phyloP scores from a whole-genome alignment of 2,888 invertebrate genomes.

The Lepidonotus clava region DNA sequence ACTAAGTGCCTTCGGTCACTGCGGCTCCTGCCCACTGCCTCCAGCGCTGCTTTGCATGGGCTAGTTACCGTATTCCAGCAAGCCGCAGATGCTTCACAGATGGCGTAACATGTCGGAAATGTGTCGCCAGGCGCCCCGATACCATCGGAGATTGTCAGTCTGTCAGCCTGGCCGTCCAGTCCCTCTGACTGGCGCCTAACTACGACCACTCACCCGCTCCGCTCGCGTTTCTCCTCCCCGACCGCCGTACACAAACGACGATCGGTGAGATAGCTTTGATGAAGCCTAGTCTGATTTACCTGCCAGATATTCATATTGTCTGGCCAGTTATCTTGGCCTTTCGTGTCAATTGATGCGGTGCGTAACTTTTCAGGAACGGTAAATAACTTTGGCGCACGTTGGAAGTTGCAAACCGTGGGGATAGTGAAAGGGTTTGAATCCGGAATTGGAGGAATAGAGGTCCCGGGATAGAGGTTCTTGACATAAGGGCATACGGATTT shows the following conservation, averaged over 20 bases:
- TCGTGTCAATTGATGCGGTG: slow-evolving; percentile 26
- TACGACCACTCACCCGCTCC: too few relatives aligned
- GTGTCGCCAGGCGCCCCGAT: slow-evolving; percentile 33
- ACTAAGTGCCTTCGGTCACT: too few relatives aligned
- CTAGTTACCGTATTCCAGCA: neutral
- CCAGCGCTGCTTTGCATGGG: neutral
- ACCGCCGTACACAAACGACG: neutral
- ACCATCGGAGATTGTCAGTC: slow-evolving; percentile 33
- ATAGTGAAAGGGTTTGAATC: too few relatives aligned
- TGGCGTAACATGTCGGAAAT: slow-evolving; percentile 49
- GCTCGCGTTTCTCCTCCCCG: neutral
- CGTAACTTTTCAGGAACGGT: neutral
- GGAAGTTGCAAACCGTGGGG: too few relatives aligned
- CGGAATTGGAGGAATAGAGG: too few relatives aligned
- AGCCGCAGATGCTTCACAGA: slow-evolving; percentile 4
- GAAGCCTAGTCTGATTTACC: slow-evolving; percentile 22
- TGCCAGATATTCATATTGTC: slow-evolving; percentile 37
- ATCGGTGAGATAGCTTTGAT: slow-evolving; percentile 33
- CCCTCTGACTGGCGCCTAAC: neutral
- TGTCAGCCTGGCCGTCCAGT: slow-evolving; percentile 14
- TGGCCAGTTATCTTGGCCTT: neutral
- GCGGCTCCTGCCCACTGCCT: too few relatives aligned
- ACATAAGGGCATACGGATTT: too few relatives aligned
- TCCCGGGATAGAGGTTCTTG: too few relatives aligned
- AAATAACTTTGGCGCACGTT: too few relatives aligned